Evolutionary conservation across 1,140 invertebrate species (phyloP).

Genomic region (Cataglyphis hispanica): DNA sequence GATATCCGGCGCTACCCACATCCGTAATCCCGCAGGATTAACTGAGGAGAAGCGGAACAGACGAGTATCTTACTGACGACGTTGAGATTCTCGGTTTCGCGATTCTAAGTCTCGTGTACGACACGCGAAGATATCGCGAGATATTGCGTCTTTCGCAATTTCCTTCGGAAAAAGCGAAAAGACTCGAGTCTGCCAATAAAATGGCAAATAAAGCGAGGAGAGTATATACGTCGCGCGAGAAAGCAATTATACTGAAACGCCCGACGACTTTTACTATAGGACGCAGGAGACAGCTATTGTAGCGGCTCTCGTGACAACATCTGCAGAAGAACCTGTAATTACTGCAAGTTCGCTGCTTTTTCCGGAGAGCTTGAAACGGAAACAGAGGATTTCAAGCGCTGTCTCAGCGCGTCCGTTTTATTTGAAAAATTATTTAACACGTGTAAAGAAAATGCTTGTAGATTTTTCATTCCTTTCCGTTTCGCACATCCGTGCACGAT

Average conservation of each 20-base stretch:
- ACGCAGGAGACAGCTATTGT: slow-evolving; percentile 9
- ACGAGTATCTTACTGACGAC: slow-evolving; percentile 17
- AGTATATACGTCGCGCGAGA: slow-evolving; percentile 4
- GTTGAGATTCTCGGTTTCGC: slow-evolving; percentile 15
- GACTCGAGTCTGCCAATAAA: slow-evolving; percentile 18
- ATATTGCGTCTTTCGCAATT: slow-evolving; percentile 21
- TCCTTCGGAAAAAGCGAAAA: neutral
- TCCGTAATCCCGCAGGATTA: slow-evolving; percentile 51
- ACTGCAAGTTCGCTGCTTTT: slow-evolving; percentile 1
- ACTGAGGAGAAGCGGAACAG: neutral
- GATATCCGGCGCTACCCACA: neutral
- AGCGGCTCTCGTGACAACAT: slow-evolving; percentile 33
- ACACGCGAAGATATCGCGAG: neutral
- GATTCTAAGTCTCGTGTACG: neutral
- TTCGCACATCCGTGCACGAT: too few relatives aligned
- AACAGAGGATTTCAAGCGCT: neutral
- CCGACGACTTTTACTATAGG: slow-evolving; percentile 15
- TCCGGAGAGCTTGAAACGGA: neutral
- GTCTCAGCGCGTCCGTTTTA: neutral
- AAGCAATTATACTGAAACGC: slow-evolving; percentile 36
- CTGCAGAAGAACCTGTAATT: slow-evolving; percentile 35
- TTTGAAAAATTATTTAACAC: slow-evolving; percentile 21
- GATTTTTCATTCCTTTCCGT: too few relatives aligned
- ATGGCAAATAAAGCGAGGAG: neutral
- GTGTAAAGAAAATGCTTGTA: too few relatives aligned